Evolutionary conservation across 1,140 invertebrate species (phyloP).

Genomic region (Pseudomyrmex dendroicus): DNA sequence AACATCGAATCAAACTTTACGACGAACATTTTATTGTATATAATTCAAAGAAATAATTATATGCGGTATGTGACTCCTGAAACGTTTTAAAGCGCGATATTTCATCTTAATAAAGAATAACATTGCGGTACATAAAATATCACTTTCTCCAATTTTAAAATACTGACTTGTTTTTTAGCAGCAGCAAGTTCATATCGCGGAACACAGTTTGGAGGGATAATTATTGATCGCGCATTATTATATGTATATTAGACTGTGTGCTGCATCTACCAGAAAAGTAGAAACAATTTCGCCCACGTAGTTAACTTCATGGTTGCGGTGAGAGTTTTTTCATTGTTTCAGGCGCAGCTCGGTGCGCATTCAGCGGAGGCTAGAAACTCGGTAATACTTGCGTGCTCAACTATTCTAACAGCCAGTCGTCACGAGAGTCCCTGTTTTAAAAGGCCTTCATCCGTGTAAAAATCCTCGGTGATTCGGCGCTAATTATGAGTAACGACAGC

Average conservation of each 20-base stretch:
- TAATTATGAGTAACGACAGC: conserved; percentile 80
- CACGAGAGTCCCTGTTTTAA: conserved; percentile 75
- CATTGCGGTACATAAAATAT: too few species aligned
- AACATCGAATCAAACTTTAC: too few species aligned
- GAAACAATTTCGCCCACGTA: conserved; percentile 59
- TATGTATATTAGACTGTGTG: neutral
- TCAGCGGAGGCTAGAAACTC: conserved; percentile 55
- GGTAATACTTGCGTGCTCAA: conserved; percentile 61
- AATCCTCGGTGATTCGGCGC: conserved; percentile 76
- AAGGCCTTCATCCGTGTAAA: conserved; percentile 78
- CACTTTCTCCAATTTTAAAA: too few species aligned
- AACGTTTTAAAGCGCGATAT: too few species aligned
- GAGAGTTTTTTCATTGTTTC: conserved; percentile 53
- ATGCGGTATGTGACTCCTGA: too few species aligned
- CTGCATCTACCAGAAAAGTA: neutral
- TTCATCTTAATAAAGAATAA: too few species aligned
- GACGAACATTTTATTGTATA: too few species aligned
- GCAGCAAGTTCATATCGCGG: conserved; percentile 12
- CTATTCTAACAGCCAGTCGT: conserved; percentile 73
- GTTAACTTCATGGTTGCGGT: conserved; percentile 39
- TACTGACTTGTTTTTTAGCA: neutral
- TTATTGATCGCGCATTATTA: conserved; percentile 3
- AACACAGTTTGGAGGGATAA: neutral
- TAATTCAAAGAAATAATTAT: too few species aligned
- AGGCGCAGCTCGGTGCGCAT: conserved; percentile 28